phyloP scores from a whole-genome alignment of 2,113 vertebrate genomes.

The Serranochromis macrocephalus region DNA sequence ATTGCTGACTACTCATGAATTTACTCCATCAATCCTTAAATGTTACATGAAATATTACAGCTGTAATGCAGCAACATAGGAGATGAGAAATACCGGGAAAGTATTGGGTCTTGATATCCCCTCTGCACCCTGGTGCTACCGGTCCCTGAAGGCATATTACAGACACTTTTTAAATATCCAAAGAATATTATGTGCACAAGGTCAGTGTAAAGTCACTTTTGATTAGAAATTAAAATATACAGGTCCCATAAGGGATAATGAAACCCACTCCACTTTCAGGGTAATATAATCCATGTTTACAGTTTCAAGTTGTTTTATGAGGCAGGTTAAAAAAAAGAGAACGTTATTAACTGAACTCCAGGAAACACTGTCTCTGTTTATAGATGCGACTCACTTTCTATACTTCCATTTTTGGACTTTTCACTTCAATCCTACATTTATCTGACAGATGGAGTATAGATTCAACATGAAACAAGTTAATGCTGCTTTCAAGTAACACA shows the following conservation, averaged over 20 bases:
- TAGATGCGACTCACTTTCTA: background rate
- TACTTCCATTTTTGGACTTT: background rate
- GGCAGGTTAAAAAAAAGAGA: background rate
- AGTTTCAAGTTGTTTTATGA: background rate
- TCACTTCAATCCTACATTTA: background rate
- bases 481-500: background rate
- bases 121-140: background rate
- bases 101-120: background rate
- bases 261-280: background rate
- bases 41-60: background rate
- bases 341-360: background rate
- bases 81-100: rapidly evolving
- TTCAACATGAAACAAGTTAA: rapidly evolving
- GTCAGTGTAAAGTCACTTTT: background rate
- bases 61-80: background rate
- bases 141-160: background rate
- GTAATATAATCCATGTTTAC: background rate
- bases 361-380: background rate
- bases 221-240: background rate
- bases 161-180: background rate
- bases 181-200: background rate
- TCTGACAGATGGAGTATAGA: background rate
- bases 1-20: background rate
- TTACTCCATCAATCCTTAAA: background rate
- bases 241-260: background rate